Conservation (phyloP, 1,140 invertebrate genomes). For the Asbolus verrucosus region DNA sequence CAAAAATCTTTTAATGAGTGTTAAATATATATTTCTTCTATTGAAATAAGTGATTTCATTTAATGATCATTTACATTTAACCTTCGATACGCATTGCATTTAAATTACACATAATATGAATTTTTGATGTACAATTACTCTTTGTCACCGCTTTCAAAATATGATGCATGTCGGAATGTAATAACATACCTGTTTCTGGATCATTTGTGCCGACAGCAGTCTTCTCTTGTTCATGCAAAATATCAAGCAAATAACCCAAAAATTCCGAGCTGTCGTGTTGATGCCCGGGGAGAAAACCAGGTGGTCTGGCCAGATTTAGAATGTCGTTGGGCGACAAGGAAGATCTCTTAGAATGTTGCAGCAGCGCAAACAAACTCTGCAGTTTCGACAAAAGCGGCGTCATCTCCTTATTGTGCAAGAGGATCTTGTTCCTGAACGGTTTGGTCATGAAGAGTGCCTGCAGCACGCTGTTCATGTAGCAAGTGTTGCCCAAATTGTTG, state of each 20-base stretch:
- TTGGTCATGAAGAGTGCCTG: slow-evolving; percentile 86
- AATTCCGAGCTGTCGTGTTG: slow-evolving; percentile 93
- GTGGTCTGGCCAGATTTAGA: slow-evolving; percentile 75
- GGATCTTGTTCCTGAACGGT: slow-evolving; percentile 74
- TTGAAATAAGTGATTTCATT: too few species aligned
- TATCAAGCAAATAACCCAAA: slow-evolving; percentile 80
- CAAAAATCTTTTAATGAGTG: too few species aligned
- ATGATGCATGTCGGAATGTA: too few species aligned
- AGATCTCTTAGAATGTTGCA: slow-evolving; percentile 75
- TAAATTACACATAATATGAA: too few species aligned
- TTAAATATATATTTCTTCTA: too few species aligned
- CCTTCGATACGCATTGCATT: too few species aligned
- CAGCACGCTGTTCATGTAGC: slow-evolving; percentile 88
- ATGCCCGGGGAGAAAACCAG: slow-evolving; percentile 79
- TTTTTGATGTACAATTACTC: too few species aligned
- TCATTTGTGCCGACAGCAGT: slow-evolving; percentile 16
- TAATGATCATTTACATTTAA: too few species aligned
- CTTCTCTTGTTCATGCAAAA: slow-evolving; percentile 77
- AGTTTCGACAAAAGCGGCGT: slow-evolving; percentile 74
- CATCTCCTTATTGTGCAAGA: slow-evolving; percentile 66
- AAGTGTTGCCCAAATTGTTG: slow-evolving; percentile 87
- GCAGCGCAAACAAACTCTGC: slow-evolving; percentile 79
- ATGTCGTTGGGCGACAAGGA: slow-evolving; percentile 79
- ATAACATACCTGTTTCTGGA: not conserved
- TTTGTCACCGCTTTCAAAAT: too few species aligned